These are phyloP conservation scores for Leuciscus waleckii DNA, from an alignment of 2,797 vertebrate species.

Conservation along the genomic window DNA sequence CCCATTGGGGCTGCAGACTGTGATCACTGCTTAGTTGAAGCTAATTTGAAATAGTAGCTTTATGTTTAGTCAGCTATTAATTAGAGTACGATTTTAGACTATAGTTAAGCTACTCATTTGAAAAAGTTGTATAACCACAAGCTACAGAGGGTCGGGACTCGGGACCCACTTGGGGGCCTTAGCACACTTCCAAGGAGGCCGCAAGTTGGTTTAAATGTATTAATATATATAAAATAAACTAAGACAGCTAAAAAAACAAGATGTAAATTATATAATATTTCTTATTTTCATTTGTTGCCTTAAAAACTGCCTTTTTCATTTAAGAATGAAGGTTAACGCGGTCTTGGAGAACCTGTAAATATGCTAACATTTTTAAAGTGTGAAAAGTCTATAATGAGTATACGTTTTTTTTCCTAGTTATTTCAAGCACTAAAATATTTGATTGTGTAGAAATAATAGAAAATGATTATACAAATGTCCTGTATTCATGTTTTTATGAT, in stretches of 20 bases:
- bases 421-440: no score
- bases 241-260: neutral
- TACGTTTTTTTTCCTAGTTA: no score
- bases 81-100: neutral
- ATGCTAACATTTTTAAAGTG: no score
- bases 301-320: neutral
- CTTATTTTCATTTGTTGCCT: neutral
- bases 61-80: neutral
- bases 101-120: neutral
- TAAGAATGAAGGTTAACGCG: neutral
- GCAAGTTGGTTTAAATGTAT: neutral
- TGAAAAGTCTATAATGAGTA: no score
- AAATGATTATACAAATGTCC: no score
- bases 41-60: slow-evolving; percentile 12
- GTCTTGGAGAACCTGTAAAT: no score
- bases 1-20: neutral
- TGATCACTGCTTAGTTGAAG: neutral
- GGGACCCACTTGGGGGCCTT: neutral
- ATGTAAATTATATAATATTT: neutral
- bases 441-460: no score
- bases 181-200: neutral
- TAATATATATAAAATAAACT: neutral
- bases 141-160: neutral
- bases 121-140: slow-evolving; percentile 1
- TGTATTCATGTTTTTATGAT: no score